These are phyloP conservation scores for Biston betularia DNA, from an alignment of 2,888 invertebrate genomes.

Conservation along the genomic window DNA sequence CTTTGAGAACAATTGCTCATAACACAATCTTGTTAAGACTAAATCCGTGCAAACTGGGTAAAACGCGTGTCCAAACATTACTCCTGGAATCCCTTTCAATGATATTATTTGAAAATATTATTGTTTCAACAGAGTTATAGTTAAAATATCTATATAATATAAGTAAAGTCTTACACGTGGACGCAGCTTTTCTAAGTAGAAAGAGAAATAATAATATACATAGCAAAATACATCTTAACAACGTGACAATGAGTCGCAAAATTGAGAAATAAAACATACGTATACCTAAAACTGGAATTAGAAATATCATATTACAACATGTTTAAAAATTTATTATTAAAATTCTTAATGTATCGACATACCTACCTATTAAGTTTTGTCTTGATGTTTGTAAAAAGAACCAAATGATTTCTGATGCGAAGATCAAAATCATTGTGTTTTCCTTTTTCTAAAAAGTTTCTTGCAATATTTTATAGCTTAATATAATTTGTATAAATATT, in stretches of 20 bases:
- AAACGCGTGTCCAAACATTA: slow-evolving; percentile 39
- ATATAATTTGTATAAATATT: slow-evolving; percentile 7
- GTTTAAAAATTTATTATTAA: slow-evolving; percentile 14
- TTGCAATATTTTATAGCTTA: slow-evolving; percentile 7
- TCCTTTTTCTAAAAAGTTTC: neutral
- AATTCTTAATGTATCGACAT: slow-evolving; percentile 12
- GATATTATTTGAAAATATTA: slow-evolving; percentile 45
- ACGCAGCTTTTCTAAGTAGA: slow-evolving; percentile 22
- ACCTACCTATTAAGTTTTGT: slow-evolving; percentile 2
- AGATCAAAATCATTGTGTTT: slow-evolving; percentile 6
- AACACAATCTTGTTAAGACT: slow-evolving; percentile 3
- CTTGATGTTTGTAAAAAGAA: slow-evolving; percentile 3
- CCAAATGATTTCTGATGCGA: slow-evolving; percentile 7
- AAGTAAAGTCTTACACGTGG: slow-evolving; percentile 42
- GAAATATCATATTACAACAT: slow-evolving; percentile 31
- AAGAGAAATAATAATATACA: slow-evolving; percentile 15
- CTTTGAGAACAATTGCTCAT: slow-evolving; percentile 10
- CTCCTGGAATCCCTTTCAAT: slow-evolving; percentile 39
- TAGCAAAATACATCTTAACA: slow-evolving; percentile 13
- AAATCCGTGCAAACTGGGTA: slow-evolving; percentile 19
- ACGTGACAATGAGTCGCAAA: slow-evolving; percentile 16
- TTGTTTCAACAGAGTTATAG: slow-evolving; percentile 39
- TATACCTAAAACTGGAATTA: slow-evolving; percentile 24
- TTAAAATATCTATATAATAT: slow-evolving; percentile 12
- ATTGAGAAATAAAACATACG: slow-evolving; percentile 11